phyloP scores from a whole-genome alignment of 2,797 vertebrate genomes.

The Phylloscopus collybita region DNA sequence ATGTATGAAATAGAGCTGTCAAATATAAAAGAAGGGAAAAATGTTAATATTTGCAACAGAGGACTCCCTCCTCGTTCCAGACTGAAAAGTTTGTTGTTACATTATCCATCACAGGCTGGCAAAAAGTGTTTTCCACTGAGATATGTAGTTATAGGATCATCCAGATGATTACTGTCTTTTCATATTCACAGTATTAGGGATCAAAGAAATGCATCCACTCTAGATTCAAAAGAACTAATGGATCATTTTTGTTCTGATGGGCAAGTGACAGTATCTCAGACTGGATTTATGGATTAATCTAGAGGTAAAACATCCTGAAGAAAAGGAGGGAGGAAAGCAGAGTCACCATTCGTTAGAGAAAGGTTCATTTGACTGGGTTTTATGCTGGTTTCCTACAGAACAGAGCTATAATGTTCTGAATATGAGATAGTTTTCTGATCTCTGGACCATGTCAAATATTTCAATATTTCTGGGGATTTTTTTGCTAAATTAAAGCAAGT shows the following conservation, averaged over 20 bases:
- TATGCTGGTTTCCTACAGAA: not conserved
- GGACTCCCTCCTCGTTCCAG: not conserved
- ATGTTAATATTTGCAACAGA: conserved; percentile 5
- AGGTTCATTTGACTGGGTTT: not conserved
- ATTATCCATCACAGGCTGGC: not conserved
- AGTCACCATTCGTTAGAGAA: not conserved
- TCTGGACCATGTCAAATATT: not conserved
- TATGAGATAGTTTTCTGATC: not conserved
- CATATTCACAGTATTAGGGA: not conserved
- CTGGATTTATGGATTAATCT: not conserved
- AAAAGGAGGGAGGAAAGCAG: not conserved
- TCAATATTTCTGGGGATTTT: not conserved
- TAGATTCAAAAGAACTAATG: not conserved
- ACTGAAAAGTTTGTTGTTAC: not conserved
- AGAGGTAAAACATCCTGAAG: not conserved
- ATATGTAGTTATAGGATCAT: not conserved
- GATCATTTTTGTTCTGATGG: not conserved
- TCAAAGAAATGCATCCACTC: not conserved
- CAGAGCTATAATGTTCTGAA: not conserved
- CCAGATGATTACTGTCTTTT: not conserved
- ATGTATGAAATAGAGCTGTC: conserved; percentile 39
- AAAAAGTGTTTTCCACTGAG: not conserved
- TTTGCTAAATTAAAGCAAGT: not conserved
- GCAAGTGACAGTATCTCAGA: not conserved
- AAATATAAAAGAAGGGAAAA: not conserved